Base-by-base conservation (phyloP, 2,888 invertebrate genomes). In the Clostera curtula region DNA sequence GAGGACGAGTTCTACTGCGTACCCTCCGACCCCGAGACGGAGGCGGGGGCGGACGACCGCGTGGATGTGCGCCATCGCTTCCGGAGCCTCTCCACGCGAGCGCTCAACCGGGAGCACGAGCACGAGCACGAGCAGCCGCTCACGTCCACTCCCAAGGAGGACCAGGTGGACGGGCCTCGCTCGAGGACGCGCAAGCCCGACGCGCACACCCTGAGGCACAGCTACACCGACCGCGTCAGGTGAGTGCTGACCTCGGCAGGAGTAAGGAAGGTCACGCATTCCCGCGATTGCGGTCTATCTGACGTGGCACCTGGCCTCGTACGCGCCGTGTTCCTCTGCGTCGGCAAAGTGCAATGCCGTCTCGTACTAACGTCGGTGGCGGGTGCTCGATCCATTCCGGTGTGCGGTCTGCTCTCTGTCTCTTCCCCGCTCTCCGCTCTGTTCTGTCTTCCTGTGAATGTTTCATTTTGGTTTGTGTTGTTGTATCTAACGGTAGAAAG, bases 1-100 rank as follows among this genome's bases (percentile, higher is more conserved):
- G 82, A 83, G 58, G 83, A 80, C 55, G 80, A 82, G 54, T 77
- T 84, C 58, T 82, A 79, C 53, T 71, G 75, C 56, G 61, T 79
- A 18, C 66, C 72, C 5, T 69, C 73, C 10, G 76, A 76, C 29
- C 56, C 60, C 19, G 74, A 74, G 32, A 53, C 43, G 34, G 67
- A 60, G 10, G 31, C 33, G 23, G 64, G 49, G 24, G 45, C 53
- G 14, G 28, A 45, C 27, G 64, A 63, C 31, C 45, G 54, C 23
- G 60, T 68, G 12, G 77, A 79, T 59, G 60, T 72, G 28, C 54
- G 76, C 10, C 54, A 61, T 24, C 50, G 70, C 30, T 55, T 76
- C 43, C 54, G 49, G 40, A 66, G 68, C 33, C 49, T 64, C 21
- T 73, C 74, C 12, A 64, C 59, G 49, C 62, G 46, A 23, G 55